Conservation (phyloP, 2,888 invertebrate genomes). For the Acanthococcus lagerstroemiae region DNA sequence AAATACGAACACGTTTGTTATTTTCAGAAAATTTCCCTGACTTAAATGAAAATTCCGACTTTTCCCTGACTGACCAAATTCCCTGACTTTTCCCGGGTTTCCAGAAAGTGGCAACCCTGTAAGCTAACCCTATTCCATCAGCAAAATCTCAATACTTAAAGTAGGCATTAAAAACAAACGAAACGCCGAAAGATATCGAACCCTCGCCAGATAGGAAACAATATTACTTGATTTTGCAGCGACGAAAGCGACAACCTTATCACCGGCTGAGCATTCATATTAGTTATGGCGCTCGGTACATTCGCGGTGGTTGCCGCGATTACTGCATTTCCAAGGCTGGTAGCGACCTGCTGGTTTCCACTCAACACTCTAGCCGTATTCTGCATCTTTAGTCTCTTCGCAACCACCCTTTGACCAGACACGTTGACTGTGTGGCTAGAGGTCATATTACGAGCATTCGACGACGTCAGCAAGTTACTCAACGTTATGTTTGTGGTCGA, state of each 20-base stretch:
- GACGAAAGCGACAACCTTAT: constrained; percentile 21
- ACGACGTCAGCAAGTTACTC: constrained; percentile 20
- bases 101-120: no score
- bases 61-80: no score
- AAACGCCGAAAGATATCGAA: no score
- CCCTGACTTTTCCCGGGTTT: no score
- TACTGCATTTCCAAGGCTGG: constrained; percentile 8
- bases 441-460: constrained; percentile 4
- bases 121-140: no score
- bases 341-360: not conserved
- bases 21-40: no score
- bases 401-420: constrained; percentile 21
- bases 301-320: constrained; percentile 9
- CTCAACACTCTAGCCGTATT: constrained; percentile 19
- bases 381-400: constrained; percentile 26
- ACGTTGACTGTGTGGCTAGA: constrained; percentile 1
- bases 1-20: no score
- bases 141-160: no score
- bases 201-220: no score
- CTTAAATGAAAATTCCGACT: no score
- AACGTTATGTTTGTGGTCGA: constrained; percentile 16
- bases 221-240: constrained; percentile 9
- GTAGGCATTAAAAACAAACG: no score
- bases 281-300: not conserved
- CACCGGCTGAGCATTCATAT: constrained; percentile 15